Evolutionary conservation across 64 coral and sea anemone species (phyloP).

Genomic region (Montipora capricornis): DNA sequence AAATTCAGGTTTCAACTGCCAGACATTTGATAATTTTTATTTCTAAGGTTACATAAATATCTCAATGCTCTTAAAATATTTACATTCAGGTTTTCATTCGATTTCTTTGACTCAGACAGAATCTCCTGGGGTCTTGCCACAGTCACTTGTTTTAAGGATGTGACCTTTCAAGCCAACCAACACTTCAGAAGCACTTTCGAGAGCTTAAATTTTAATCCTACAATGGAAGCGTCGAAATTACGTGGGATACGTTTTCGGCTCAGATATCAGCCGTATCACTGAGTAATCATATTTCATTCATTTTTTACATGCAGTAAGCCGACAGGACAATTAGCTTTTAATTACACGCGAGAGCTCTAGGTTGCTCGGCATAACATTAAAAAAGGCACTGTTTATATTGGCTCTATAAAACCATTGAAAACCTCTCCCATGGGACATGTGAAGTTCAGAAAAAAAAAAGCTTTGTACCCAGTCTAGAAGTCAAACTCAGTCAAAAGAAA

Average conservation of each 20-base stretch:
- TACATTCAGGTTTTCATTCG: too few relatives aligned
- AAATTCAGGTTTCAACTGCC: too few relatives aligned
- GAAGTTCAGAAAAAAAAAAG: too few relatives aligned
- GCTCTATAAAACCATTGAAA: not conserved
- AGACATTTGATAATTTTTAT: too few relatives aligned
- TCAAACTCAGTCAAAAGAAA: not conserved
- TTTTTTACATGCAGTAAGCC: not conserved
- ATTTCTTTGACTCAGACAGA: too few relatives aligned
- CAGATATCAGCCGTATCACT: not conserved
- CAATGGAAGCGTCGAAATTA: not conserved
- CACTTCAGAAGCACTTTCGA: not conserved
- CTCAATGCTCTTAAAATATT: too few relatives aligned
- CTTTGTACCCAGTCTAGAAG: not conserved
- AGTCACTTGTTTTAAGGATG: not conserved
- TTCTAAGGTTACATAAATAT: too few relatives aligned
- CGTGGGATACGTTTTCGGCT: not conserved
- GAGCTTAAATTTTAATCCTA: not conserved
- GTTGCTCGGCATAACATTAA: not conserved
- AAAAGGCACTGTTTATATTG: not conserved
- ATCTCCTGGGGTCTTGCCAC: not conserved
- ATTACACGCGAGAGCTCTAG: not conserved
- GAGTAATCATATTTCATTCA: not conserved
- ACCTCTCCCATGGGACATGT: too few relatives aligned
- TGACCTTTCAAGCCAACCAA: not conserved
- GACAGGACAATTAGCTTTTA: not conserved